These are phyloP conservation scores for Sternarchorhynchus goeldii DNA, from an alignment of 2,797 vertebrate genomes.

Conservation along the genomic window DNA sequence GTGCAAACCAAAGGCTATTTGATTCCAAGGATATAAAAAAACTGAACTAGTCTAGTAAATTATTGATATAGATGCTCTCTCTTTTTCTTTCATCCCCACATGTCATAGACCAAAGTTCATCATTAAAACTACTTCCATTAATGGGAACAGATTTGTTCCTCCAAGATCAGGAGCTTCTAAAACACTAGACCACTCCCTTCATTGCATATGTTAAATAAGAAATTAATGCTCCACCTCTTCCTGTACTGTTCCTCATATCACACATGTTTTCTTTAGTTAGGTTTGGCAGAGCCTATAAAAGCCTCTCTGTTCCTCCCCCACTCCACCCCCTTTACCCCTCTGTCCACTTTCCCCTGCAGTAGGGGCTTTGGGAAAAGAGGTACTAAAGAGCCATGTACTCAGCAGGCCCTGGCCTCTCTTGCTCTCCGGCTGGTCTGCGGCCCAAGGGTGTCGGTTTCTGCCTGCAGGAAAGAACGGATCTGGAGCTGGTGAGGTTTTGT, in stretches of 20 bases:
- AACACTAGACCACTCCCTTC: background rate
- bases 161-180: background rate
- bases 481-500: slow-evolving; percentile 62
- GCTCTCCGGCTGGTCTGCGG: slow-evolving; percentile 51
- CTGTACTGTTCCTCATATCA: slow-evolving; percentile 61
- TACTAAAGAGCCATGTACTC: slow-evolving; percentile 60
- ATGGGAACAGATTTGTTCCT: slow-evolving; percentile 17
- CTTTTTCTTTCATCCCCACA: background rate
- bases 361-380: slow-evolving; percentile 61
- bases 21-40: background rate
- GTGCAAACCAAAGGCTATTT: slow-evolving; percentile 33
- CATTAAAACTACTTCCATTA: slow-evolving; percentile 28
- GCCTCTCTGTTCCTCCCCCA: slow-evolving; percentile 64
- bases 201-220: slow-evolving; percentile 2
- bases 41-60: background rate
- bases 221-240: slow-evolving; percentile 28
- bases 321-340: slow-evolving; percentile 48
- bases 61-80: background rate
- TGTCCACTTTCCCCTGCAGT: slow-evolving; percentile 57
- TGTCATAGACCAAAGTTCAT: slow-evolving; percentile 27
- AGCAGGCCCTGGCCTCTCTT: slow-evolving; percentile 57
- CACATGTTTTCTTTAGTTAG: slow-evolving; percentile 71
- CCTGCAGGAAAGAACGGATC: slow-evolving; percentile 69
- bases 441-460: slow-evolving; percentile 67
- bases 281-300: slow-evolving; percentile 70